A percentile compares a stretch with the other conserved stretches of the same genome.
Evolutionary conservation across 2,888 invertebrate species (phyloP).

Genomic region (Opisthograptis luteolata): DNA sequence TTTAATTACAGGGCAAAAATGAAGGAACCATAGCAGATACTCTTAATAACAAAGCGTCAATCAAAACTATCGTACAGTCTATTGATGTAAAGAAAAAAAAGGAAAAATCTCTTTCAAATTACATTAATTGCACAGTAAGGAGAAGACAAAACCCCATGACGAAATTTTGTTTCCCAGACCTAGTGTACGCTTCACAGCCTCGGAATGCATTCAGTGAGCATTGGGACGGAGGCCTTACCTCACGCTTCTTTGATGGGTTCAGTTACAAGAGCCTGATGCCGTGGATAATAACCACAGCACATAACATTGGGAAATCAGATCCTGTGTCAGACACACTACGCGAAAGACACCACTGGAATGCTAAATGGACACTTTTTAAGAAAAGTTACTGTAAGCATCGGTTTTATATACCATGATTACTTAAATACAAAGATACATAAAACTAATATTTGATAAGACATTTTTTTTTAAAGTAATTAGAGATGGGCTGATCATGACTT

Average conservation of each 20-base stretch:
- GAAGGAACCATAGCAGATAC: slow-evolving; percentile 41
- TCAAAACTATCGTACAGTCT: slow-evolving; percentile 56
- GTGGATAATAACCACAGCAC: slow-evolving; percentile 58
- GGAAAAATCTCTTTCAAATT: slow-evolving; percentile 48
- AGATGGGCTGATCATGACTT: too few species aligned
- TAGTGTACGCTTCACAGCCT: slow-evolving; percentile 47
- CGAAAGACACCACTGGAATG: slow-evolving; percentile 61
- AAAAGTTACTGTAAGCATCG: slow-evolving; percentile 47
- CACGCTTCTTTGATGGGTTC: slow-evolving; percentile 67
- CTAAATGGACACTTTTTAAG: slow-evolving; percentile 33
- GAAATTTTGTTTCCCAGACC: slow-evolving; percentile 39
- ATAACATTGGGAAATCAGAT: slow-evolving; percentile 54
- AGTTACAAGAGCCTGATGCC: slow-evolving; percentile 64
- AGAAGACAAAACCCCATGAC: neutral
- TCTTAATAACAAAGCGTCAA: slow-evolving; percentile 58
- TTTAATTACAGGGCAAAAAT: slow-evolving; percentile 7
- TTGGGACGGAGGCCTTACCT: slow-evolving; percentile 67
- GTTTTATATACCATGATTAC: too few species aligned
- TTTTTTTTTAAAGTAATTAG: too few species aligned
- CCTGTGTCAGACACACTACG: slow-evolving; percentile 60
- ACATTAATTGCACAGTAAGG: slow-evolving; percentile 18
- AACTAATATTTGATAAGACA: too few species aligned
- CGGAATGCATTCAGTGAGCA: slow-evolving; percentile 56
- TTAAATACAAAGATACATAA: too few species aligned
- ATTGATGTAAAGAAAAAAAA: slow-evolving; percentile 47